Evolutionary conservation across 2,113 vertebrate genomes (phyloP).

Genomic region (Mus pahari): DNA sequence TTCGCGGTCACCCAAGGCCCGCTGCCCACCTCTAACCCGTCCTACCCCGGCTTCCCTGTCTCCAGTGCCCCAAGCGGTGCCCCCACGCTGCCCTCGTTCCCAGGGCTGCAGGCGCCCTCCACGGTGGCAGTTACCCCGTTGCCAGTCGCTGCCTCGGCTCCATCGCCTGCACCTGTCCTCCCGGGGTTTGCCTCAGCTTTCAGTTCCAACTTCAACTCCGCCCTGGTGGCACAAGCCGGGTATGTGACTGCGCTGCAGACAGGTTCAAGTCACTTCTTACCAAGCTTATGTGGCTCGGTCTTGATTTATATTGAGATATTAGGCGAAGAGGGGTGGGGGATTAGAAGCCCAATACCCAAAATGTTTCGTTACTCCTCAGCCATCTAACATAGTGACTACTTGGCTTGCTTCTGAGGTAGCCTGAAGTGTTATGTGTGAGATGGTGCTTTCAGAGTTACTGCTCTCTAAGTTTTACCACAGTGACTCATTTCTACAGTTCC

Average conservation of each 20-base stretch:
- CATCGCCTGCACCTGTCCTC: slow-evolving; percentile 93
- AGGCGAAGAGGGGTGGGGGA: background rate
- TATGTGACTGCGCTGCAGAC: slow-evolving; percentile 79
- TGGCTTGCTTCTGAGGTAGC: background rate
- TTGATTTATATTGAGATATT: background rate
- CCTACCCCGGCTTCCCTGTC: slow-evolving; percentile 93
- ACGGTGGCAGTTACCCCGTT: slow-evolving; percentile 93
- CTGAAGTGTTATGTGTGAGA: background rate
- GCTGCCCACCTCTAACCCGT: slow-evolving; percentile 88
- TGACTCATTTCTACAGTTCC: background rate
- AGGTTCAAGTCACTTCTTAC: background rate
- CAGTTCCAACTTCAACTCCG: slow-evolving; percentile 97
- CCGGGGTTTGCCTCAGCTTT: slow-evolving; percentile 97
- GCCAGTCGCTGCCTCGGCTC: slow-evolving; percentile 90
- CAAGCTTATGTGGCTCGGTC: no score
- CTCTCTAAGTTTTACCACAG: background rate
- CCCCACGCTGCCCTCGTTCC: slow-evolving; percentile 94
- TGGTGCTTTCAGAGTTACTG: background rate
- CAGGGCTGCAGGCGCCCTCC: slow-evolving; percentile 92
- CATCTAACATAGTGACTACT: background rate
- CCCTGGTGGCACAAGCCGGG: slow-evolving; percentile 93
- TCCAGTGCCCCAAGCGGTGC: slow-evolving; percentile 91
- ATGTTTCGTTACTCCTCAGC: background rate
- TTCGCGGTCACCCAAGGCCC: slow-evolving; percentile 91
- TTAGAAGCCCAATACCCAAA: background rate